Evolutionary conservation across 2,113 vertebrate species (phyloP), one percentile per base, ranked within the genome.

Genomic region (Callipepla squamata): DNA sequence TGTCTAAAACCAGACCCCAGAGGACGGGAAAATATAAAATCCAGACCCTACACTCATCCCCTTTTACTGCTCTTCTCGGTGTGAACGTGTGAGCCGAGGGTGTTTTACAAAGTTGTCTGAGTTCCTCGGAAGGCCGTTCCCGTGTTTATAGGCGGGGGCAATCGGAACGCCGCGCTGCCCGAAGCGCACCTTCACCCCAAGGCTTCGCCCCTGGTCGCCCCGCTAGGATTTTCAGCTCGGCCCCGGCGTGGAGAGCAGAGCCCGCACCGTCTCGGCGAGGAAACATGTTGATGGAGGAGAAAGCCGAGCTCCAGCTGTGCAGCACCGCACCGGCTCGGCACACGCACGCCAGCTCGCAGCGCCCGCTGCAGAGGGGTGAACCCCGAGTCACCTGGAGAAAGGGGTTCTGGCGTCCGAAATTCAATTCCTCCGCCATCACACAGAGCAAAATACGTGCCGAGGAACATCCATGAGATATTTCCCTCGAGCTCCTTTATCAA

Each of bases 61-160:
- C 87, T 94, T 96, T 96, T 95, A 96, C 95, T 94, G 75, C 87
- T 87, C 90, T 95, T 89, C 84, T 84, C 86, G 78, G 95, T 93
- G 95, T 85, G 93, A 95, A 95, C 93, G 90, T 89, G 94, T 68
- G 85, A 94, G 88, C 88, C 20, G 95, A 92, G 87, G 92, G 86
- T 87, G 85, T 96, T 95, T 92, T 95, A 95, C 94, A 91, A 96
- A 95, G 87, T 92, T 91, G 94, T 82, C 94, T 91, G 94, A 94
- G 63, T 92, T 87, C 93, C 92, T 80, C 86, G 92, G 87, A 95
- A 96, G 86, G 92, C 83, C 80, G 79, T 91, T 91, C 78, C 89
- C 76, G 92, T 87, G 92, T 96, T 95, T 94, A 94, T 89, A 87
- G 55, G 89, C 70, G 47, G 65, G 63, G 78, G 87, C 89, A 93